These are phyloP conservation scores for Callocephalon fimbriatum DNA, from an alignment of 2,113 vertebrate species.

Conservation along the genomic window DNA sequence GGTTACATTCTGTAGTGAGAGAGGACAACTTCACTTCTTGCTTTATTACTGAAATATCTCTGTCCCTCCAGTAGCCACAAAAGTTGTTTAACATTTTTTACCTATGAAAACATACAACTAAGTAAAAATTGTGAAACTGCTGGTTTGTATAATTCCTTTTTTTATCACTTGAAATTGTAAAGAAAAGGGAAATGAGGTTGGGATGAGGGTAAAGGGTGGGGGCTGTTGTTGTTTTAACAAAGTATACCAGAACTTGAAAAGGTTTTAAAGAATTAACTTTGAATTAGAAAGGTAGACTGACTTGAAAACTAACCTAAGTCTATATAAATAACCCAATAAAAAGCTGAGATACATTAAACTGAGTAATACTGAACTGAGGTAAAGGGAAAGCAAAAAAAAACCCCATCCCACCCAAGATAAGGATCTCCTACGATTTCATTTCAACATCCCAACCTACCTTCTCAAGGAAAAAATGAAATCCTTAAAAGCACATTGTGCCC, in stretches of 20 bases:
- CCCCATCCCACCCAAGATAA: not conserved
- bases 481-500: not conserved
- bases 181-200: not conserved
- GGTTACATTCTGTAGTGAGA: no score
- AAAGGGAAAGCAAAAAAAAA: not conserved
- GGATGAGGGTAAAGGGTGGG: fast-evolving
- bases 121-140: not conserved
- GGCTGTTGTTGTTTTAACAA: not conserved
- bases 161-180: not conserved
- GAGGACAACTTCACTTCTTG: no score
- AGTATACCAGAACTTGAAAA: not conserved
- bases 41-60: no score
- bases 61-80: not conserved
- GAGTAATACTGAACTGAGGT: not conserved
- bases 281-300: not conserved
- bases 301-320: not conserved
- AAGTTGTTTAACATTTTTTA: not conserved
- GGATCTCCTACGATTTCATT: not conserved
- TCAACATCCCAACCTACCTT: not conserved
- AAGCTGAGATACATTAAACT: not conserved
- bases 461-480: not conserved
- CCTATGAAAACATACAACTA: not conserved
- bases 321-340: not conserved
- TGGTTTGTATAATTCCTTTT: not conserved
- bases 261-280: not conserved